Base-by-base conservation (phyloP, 2,113 vertebrate genomes). In the Proterorhinus semilunaris region DNA sequence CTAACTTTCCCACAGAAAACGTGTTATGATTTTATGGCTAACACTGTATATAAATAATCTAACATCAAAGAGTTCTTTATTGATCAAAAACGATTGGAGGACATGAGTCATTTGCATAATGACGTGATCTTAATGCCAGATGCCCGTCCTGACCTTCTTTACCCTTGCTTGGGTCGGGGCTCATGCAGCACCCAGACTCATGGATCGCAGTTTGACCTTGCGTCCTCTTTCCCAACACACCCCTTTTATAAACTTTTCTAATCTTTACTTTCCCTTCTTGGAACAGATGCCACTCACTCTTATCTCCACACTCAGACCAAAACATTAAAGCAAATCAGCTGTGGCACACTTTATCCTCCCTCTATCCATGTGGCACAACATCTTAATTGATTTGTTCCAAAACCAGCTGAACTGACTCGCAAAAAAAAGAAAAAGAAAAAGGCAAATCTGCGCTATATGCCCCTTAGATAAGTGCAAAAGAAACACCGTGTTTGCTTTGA, bases 301-400 rank as follows among this genome's bases (percentile, higher is more conserved):
- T 88, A 90, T 91, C 86, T 83, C 58, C 8, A 27, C 42, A 75
- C 75, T 88, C 83, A 90, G 83, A 75, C 86, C 80, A 73, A 58
- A 86, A 87, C 81, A 86, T 85, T 69, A 85, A 86, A 84, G 79
- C 59, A 36, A 81, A 76, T 74, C 68, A 70, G 71, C 16, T 68
- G 68, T 79, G 51, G 53, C 67, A 71, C 55, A 63, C 48, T 65
- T 79, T 68, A 51, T 59, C 73, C 82, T 79, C 78, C 75, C 81
- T 72, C 67, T 79, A 68, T 81, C 72, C 79, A 86, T 72, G 66
- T 78, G 68, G 62, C 75, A 64, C 74, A 72, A 59, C 74, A 80
- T 83, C 82, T 74, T 74, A 89, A 89, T 88, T 82, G 85, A 88
- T 90, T 89, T 83, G 87, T 87, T 89, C 85, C 87, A 72, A 87